phyloP scores from a whole-genome alignment of 2,113 vertebrate species.

The Artemisiospiza belli region DNA sequence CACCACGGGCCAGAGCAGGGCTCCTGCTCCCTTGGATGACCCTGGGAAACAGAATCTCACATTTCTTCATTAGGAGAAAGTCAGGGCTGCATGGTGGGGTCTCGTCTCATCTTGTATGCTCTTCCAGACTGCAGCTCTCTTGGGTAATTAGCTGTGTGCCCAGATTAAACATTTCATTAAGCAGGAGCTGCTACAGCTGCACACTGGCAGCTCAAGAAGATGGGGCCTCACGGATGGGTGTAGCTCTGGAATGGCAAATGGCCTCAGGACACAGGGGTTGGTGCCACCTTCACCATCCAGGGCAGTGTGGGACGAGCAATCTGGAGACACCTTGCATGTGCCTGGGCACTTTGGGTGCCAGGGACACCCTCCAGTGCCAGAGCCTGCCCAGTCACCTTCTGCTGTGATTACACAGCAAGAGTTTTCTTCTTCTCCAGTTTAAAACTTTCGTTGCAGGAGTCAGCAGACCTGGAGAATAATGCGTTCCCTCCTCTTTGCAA shows the following conservation, averaged over 20 bases:
- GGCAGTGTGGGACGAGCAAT: neutral
- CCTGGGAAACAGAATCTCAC: neutral
- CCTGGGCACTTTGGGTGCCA: neutral
- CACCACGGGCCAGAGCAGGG: rapidly evolving
- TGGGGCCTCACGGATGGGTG: neutral
- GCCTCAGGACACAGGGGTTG: rapidly evolving
- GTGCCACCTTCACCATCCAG: rapidly evolving
- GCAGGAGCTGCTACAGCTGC: neutral
- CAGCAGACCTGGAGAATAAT: neutral
- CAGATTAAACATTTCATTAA: conserved; percentile 10
- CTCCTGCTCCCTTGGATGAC: neutral
- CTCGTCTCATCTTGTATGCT: neutral
- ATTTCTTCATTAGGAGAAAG: neutral
- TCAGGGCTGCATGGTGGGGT: neutral
- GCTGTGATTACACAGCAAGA: neutral
- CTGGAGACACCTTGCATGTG: rapidly evolving
- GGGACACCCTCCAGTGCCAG: neutral
- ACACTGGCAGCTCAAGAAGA: neutral
- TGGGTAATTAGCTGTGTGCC: neutral
- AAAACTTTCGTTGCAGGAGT: neutral
- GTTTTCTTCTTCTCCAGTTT: neutral
- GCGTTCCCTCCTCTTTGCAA: neutral
- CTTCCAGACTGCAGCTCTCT: neutral
- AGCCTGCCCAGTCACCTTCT: neutral
- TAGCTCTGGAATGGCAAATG: neutral